Evolutionary conservation across 1,140 invertebrate species (phyloP).

Genomic region (Drosophila neocordata): DNA sequence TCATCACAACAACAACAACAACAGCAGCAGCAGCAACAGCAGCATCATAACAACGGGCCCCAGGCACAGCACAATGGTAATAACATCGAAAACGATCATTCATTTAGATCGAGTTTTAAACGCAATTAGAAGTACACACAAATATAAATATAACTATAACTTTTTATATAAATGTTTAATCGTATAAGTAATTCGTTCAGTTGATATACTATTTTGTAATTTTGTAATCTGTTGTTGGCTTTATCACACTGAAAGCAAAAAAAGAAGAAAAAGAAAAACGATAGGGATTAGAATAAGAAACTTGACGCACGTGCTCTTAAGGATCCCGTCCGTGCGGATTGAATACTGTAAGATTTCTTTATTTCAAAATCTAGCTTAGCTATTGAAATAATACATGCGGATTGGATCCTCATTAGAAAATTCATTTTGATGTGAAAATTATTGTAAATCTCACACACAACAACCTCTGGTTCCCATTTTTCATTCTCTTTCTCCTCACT

Average conservation of each 20-base stretch:
- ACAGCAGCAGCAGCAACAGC: slow-evolving; percentile 15
- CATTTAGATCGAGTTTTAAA: background rate
- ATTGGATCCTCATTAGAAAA: slow-evolving; percentile 3
- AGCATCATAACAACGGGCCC: background rate
- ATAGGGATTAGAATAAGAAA: background rate
- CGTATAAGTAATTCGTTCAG: background rate
- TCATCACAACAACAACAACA: background rate
- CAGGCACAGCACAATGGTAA: slow-evolving; percentile 11
- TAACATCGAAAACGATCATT: slow-evolving; percentile 7
- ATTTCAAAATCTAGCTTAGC: background rate
- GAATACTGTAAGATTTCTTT: background rate
- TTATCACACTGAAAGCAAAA: background rate
- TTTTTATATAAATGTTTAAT: slow-evolving; percentile 1
- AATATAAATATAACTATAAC: background rate
- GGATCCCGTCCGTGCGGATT: background rate
- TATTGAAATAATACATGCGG: background rate
- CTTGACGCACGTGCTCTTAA: slow-evolving; percentile 6
- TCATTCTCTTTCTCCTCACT: background rate
- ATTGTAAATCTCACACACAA: background rate
- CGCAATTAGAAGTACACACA: background rate
- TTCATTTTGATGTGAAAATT: background rate
- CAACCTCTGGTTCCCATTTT: background rate
- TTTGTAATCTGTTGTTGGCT: slow-evolving; percentile 6
- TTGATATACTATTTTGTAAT: background rate
- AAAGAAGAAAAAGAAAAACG: too few relatives aligned